Evolutionary conservation across 2,113 vertebrate genomes (phyloP).

Genomic region (Lampris megalopsis): DNA sequence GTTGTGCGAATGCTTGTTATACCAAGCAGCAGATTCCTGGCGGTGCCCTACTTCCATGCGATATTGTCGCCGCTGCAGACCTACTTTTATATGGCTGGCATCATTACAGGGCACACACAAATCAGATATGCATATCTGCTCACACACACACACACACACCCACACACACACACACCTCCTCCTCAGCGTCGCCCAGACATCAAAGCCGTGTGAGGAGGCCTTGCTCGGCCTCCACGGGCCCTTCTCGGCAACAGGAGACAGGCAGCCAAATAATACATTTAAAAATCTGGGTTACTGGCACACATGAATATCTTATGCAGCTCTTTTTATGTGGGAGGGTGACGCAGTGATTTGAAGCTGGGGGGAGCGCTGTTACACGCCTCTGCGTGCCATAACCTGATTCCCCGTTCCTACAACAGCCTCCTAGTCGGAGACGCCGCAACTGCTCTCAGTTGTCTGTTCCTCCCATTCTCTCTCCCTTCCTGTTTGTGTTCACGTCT

Average conservation of each 20-base stretch:
- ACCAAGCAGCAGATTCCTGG: constrained; percentile 19
- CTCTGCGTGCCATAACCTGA: constrained; percentile 55
- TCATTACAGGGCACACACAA: constrained; percentile 38
- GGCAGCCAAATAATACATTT: constrained; percentile 68
- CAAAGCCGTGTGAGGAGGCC: constrained; percentile 55
- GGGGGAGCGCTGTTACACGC: constrained; percentile 40
- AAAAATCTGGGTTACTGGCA: constrained; percentile 75
- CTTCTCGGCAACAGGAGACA: constrained; percentile 54
- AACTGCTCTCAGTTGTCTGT: background rate
- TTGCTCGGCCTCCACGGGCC: constrained; percentile 28
- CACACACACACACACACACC: constrained; percentile 19
- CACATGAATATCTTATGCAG: constrained; percentile 71
- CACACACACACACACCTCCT: background rate
- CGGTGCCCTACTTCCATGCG: constrained; percentile 55
- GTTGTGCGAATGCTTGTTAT: constrained; percentile 3
- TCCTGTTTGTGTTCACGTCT: background rate
- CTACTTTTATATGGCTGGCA: constrained; percentile 33
- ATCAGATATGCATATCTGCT: constrained; percentile 20
- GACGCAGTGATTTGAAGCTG: constrained; percentile 69
- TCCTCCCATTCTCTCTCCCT: background rate
- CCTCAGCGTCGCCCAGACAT: constrained; percentile 50
- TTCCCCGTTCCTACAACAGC: constrained; percentile 36
- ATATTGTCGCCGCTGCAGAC: constrained; percentile 24
- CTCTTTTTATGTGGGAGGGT: constrained; percentile 65
- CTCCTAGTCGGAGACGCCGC: background rate